Conservation (phyloP, 2,888 invertebrate species). For the Drosophila prostipennis region DNA sequence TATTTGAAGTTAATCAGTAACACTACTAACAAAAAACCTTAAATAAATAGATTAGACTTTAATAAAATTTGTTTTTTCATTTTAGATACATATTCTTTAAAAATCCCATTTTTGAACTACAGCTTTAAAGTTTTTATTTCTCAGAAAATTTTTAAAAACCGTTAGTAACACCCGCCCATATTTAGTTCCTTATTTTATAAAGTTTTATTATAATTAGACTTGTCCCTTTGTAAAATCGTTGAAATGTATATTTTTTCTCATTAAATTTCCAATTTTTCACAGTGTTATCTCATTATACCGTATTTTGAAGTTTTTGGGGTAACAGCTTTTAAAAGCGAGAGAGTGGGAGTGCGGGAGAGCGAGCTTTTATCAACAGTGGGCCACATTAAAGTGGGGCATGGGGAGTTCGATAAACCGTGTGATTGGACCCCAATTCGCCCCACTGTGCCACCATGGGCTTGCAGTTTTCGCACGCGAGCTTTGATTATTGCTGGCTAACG, state of each 20-base stretch:
- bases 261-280: neutral
- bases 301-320: neutral
- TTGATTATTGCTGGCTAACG: constrained; percentile 11
- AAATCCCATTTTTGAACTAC: too few species aligned
- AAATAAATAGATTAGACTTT: too few species aligned
- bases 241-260: neutral
- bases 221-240: neutral
- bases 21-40: too few species aligned
- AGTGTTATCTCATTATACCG: neutral
- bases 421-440: neutral
- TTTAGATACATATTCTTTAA: too few species aligned
- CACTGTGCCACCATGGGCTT: constrained; percentile 30
- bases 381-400: neutral
- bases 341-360: constrained; percentile 1
- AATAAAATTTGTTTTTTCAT: too few species aligned
- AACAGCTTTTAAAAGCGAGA: neutral
- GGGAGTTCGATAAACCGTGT: constrained; percentile 13
- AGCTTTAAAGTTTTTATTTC: too few species aligned
- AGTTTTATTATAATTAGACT: too few species aligned
- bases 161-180: too few species aligned
- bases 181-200: too few species aligned
- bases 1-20: too few species aligned
- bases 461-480: constrained; percentile 44
- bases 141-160: too few species aligned
- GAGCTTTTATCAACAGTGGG: constrained; percentile 25